Percentiles rank a stretch among this genome's conserved stretches.
phyloP scores from a whole-genome alignment of 92 coral and sea anemone genomes.

The Zoanthus sansibaricus region DNA sequence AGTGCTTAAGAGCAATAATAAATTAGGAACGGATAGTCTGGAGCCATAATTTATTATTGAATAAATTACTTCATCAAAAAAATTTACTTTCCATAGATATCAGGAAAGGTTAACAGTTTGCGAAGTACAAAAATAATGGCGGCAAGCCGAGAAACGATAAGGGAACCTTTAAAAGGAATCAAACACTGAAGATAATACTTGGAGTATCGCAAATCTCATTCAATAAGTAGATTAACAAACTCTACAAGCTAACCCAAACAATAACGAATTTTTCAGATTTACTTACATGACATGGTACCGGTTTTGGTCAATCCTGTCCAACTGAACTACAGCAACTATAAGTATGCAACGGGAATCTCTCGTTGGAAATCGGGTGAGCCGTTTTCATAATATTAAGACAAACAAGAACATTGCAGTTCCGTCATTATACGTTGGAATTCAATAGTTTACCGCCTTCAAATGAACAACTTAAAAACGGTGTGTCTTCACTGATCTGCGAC shows the following conservation, averaged over 20 bases:
- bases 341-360: not conserved
- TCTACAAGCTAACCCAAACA: too few relatives aligned
- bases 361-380: too few relatives aligned
- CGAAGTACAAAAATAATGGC: not conserved
- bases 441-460: constrained; percentile 29
- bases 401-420: not conserved
- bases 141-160: not conserved
- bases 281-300: constrained; percentile 46
- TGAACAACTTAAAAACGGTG: not conserved
- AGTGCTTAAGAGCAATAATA: too few relatives aligned
- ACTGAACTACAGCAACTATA: not conserved
- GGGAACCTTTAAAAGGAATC: not conserved
- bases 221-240: not conserved
- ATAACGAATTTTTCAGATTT: not conserved
- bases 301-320: not conserved
- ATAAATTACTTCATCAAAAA: not conserved
- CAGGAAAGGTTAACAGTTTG: not conserved
- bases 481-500: not conserved
- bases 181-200: not conserved
- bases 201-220: not conserved
- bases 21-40: not conserved
- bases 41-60: not conserved
- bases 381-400: constrained; percentile 1
- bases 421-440: constrained; percentile 33
- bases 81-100: not conserved